Percentiles rank a stretch among this genome's conserved stretches.
phyloP scores from a whole-genome alignment of 2,113 vertebrate genomes.

The Furnarius figulus region DNA sequence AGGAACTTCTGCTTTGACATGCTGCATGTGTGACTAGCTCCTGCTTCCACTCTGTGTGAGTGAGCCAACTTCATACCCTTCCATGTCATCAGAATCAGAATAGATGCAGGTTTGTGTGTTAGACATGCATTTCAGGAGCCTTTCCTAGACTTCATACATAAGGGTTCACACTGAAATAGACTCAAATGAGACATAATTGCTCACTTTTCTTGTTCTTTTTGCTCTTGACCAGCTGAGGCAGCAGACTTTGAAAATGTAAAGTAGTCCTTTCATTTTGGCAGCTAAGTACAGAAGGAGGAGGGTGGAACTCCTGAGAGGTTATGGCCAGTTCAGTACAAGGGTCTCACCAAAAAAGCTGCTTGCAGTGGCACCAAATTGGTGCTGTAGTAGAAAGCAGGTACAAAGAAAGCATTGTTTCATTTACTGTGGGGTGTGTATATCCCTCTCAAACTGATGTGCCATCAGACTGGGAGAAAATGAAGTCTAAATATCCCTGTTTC shows the following conservation, averaged over 20 bases:
- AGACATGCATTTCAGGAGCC: not conserved
- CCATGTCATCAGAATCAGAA: not conserved
- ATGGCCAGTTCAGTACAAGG: fast-evolving
- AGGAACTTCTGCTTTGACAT: not conserved
- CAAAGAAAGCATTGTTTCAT: not conserved
- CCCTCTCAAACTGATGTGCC: fast-evolving
- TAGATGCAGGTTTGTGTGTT: not conserved
- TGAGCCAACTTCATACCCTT: not conserved
- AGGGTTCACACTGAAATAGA: not conserved
- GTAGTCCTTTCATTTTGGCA: not conserved
- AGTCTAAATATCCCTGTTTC: not conserved
- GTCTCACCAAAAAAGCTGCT: not conserved
- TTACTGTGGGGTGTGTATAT: not conserved
- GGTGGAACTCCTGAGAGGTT: not conserved
- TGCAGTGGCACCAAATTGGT: not conserved
- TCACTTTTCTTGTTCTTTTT: not conserved
- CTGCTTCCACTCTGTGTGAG: not conserved
- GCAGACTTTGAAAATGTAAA: not conserved
- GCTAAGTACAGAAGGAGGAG: not conserved
- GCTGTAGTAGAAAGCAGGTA: not conserved
- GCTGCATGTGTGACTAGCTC: not conserved
- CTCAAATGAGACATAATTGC: not conserved
- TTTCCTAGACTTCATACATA: not conserved
- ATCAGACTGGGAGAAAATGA: not conserved
- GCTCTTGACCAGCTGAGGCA: not conserved